phyloP scores from a whole-genome alignment of 2,888 invertebrate genomes.

The Xylocampa areola region DNA sequence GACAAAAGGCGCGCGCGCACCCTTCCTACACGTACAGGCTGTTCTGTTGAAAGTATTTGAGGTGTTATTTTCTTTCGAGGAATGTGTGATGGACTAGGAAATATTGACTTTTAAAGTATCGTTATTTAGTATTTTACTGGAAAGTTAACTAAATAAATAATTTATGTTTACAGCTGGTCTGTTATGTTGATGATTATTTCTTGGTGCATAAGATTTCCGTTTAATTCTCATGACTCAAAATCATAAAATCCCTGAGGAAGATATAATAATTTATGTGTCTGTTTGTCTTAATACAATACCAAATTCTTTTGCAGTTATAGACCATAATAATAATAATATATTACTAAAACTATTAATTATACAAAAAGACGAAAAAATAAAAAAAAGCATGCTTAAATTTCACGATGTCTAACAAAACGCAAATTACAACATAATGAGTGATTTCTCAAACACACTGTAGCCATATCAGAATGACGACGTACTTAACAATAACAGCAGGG shows the following conservation, averaged over 20 bases:
- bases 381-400: not conserved
- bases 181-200: not conserved
- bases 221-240: not conserved
- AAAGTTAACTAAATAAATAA: not conserved
- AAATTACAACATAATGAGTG: slow-evolving; percentile 12
- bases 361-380: not conserved
- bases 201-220: not conserved
- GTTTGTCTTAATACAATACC: too few relatives aligned
- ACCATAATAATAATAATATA: too few relatives aligned
- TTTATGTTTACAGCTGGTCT: not conserved
- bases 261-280: too few relatives aligned
- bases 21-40: slow-evolving; percentile 72
- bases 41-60: slow-evolving; percentile 50
- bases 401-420: not conserved
- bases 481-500: slow-evolving; percentile 84
- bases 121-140: not conserved
- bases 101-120: slow-evolving; percentile 14
- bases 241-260: too few relatives aligned
- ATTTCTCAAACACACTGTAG: slow-evolving; percentile 69
- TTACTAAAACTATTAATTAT: too few relatives aligned
- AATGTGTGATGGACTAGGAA: slow-evolving; percentile 8
- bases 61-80: slow-evolving; percentile 23
- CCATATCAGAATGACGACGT: slow-evolving; percentile 75
- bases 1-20: slow-evolving; percentile 70
- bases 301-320: too few relatives aligned